Evolutionary conservation across 2,797 vertebrate species (phyloP).

Genomic region (Spinus olivaceus): DNA sequence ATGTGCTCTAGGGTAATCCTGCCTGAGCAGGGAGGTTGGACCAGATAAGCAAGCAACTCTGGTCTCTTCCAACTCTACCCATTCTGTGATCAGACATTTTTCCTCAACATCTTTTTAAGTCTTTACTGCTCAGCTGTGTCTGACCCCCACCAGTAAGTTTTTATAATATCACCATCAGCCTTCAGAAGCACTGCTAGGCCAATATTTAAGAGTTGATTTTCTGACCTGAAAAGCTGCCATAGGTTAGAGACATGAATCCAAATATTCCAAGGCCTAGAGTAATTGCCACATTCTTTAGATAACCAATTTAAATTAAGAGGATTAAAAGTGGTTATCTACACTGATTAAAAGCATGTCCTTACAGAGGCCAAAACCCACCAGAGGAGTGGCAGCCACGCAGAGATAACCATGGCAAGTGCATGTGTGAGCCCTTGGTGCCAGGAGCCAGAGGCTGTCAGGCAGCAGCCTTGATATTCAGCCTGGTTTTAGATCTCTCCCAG

Average conservation of each 20-base stretch:
- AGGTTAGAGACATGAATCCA: background rate
- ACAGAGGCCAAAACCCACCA: background rate
- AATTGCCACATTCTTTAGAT: background rate
- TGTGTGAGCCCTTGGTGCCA: background rate
- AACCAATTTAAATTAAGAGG: fast-evolving
- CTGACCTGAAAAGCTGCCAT: background rate
- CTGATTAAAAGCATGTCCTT: background rate
- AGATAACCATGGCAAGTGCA: fast-evolving
- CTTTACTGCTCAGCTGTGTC: background rate
- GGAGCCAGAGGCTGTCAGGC: background rate
- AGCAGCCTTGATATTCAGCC: background rate
- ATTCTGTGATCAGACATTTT: background rate
- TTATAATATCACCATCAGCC: background rate
- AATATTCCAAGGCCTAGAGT: background rate
- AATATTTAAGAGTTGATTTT: background rate
- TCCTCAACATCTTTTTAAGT: background rate
- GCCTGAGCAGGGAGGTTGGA: background rate
- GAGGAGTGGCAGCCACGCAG: background rate
- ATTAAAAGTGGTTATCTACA: background rate
- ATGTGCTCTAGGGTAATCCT: background rate
- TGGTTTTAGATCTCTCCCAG: background rate
- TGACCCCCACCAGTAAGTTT: background rate
- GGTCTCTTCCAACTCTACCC: background rate
- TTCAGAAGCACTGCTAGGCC: background rate
- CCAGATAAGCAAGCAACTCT: background rate